Conservation (phyloP, 92 coral and sea anemone genomes). For the Nematostella vectensis region DNA sequence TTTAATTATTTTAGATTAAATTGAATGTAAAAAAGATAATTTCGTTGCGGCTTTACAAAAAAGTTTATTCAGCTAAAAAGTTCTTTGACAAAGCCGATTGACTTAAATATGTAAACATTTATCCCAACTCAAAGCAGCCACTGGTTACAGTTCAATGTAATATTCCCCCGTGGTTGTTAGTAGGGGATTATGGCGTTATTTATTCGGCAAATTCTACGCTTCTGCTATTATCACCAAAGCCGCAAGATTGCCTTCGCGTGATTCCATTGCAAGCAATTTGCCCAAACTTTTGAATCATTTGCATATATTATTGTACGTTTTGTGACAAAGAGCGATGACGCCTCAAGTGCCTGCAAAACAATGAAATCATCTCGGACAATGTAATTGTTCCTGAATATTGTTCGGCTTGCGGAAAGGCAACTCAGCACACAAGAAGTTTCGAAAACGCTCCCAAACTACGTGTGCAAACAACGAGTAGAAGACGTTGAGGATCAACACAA, state of each 20-base stretch:
- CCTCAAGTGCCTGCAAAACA: conserved; percentile 51
- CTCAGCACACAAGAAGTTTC: conserved; percentile 52
- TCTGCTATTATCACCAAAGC: too few species aligned
- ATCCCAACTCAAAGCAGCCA: neutral
- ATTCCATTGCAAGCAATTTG: neutral
- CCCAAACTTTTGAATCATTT: conserved; percentile 21
- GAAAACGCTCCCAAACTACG: conserved; percentile 40
- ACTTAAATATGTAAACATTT: conserved; percentile 53
- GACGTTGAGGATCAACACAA: too few species aligned
- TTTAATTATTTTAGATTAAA: neutral
- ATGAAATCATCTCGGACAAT: conserved; percentile 81
- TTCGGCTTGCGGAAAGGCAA: conserved; percentile 35
- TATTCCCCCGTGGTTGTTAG: conserved; percentile 15
- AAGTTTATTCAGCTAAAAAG: neutral
- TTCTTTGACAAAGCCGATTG: conserved; percentile 28
- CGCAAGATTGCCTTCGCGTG: too few species aligned
- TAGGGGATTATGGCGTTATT: too few species aligned
- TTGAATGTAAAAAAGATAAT: neutral
- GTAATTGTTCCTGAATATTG: conserved; percentile 77
- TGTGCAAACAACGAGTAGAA: neutral
- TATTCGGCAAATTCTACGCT: too few species aligned
- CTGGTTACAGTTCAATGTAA: conserved; percentile 23
- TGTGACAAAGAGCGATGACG: conserved; percentile 79
- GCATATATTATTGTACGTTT: conserved; percentile 81
- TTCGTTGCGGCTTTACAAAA: neutral